Evolutionary conservation across 2,888 invertebrate species (phyloP).

Genomic region (Mesochorus sp.): DNA sequence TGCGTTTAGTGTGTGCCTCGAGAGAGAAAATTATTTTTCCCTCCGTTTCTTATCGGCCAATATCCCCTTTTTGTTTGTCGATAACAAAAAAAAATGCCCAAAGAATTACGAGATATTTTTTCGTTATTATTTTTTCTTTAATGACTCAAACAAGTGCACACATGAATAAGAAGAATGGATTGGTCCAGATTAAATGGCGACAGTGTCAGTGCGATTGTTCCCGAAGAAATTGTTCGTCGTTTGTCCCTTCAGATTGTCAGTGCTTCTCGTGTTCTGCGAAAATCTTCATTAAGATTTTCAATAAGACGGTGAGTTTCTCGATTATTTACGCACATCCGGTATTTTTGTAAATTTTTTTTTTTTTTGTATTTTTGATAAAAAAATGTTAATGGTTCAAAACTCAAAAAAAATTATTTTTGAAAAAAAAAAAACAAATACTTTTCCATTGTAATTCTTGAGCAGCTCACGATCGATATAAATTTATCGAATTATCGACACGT

Average conservation of each 20-base stretch:
- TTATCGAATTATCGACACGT: too few species aligned
- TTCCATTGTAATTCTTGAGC: too few species aligned
- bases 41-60: too few species aligned
- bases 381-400: too few species aligned
- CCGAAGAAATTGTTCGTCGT: constrained; percentile 60
- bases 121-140: neutral
- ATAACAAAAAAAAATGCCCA: too few species aligned
- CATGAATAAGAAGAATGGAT: constrained; percentile 49
- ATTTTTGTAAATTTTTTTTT: neutral
- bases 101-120: neutral
- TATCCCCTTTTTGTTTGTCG: too few species aligned
- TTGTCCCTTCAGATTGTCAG: constrained; percentile 58
- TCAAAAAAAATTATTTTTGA: too few species aligned
- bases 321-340: neutral
- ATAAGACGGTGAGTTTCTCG: constrained; percentile 56
- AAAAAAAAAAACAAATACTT: too few species aligned
- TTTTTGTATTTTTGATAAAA: neutral
- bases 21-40: too few species aligned
- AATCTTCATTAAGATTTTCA: constrained; percentile 54
- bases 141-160: neutral
- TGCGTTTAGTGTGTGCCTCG: too few species aligned
- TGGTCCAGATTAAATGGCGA: constrained; percentile 53
- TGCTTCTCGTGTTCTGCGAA: constrained; percentile 55
- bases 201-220: constrained; percentile 41
- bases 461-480: too few species aligned